Evolutionary conservation across 2,888 invertebrate genomes (phyloP).

Genomic region (Hyles lineata): DNA sequence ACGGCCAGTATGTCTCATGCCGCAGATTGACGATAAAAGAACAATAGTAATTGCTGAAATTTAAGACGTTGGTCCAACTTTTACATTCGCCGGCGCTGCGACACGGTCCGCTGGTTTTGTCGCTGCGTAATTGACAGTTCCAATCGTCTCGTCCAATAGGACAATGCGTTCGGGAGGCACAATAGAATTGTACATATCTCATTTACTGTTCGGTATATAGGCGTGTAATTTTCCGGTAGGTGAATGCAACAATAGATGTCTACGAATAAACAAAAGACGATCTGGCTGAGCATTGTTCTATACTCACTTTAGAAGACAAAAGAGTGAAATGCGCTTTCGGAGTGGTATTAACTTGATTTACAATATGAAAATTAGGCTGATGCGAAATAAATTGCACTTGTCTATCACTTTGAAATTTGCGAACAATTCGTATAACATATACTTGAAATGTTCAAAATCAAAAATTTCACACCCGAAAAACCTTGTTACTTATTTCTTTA

Average conservation of each 20-base stretch:
- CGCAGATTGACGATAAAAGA: slow-evolving; percentile 44
- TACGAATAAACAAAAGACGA: slow-evolving; percentile 69
- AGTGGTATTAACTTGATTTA: not conserved
- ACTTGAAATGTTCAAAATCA: not conserved
- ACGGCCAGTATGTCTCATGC: slow-evolving; percentile 41
- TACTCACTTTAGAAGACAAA: slow-evolving; percentile 62
- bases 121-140: slow-evolving; percentile 61
- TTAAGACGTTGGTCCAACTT: slow-evolving; percentile 31
- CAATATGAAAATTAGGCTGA: not conserved
- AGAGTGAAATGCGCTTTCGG: slow-evolving; percentile 39
- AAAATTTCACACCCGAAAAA: not conserved
- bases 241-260: slow-evolving; percentile 71
- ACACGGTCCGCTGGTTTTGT: slow-evolving; percentile 57
- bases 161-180: slow-evolving; percentile 43
- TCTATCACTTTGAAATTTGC: not conserved
- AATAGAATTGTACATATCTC: slow-evolving; percentile 40
- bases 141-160: slow-evolving; percentile 53
- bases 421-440: not conserved
- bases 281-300: slow-evolving; percentile 67
- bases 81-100: slow-evolving; percentile 55
- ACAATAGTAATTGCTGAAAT: slow-evolving; percentile 34
- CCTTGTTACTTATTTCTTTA: not conserved
- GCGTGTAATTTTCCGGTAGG: slow-evolving; percentile 78
- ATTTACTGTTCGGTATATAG: slow-evolving; percentile 45
- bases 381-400: not conserved